Evolutionary conservation across 2,888 invertebrate genomes (phyloP).

Genomic region (Autographa pulchrina): DNA sequence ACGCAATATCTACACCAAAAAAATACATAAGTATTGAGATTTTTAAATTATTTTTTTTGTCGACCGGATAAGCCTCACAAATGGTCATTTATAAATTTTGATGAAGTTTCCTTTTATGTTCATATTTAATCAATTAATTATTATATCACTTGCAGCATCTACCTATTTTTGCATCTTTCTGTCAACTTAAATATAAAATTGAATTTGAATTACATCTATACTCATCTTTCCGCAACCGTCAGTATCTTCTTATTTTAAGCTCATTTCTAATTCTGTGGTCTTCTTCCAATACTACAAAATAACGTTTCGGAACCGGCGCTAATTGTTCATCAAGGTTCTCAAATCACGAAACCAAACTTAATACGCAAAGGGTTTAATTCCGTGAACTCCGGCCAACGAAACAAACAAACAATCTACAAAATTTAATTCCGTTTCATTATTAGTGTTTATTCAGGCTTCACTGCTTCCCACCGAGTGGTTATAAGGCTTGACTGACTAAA

Average conservation of each 20-base stretch:
- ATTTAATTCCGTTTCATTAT: conserved; percentile 66
- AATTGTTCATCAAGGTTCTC: conserved; percentile 57
- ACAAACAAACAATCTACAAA: conserved; percentile 65
- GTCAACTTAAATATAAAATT: no score
- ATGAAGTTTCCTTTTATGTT: no score
- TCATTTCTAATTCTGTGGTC: not conserved
- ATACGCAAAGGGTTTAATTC: conserved; percentile 60
- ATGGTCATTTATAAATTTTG: no score
- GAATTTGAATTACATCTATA: no score
- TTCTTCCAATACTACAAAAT: conserved; percentile 5
- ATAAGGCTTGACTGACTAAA: conserved; percentile 42
- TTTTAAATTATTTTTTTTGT: no score
- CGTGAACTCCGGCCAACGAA: conserved; percentile 49
- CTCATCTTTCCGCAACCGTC: no score
- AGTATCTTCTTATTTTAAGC: not conserved
- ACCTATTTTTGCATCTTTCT: no score
- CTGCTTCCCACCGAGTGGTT: conserved; percentile 39
- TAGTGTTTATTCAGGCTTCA: conserved; percentile 61
- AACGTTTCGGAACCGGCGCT: conserved; percentile 3
- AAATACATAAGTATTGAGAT: no score
- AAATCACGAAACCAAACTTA: conserved; percentile 55
- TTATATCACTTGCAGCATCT: no score
- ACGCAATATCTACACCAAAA: no score
- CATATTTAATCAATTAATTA: no score
- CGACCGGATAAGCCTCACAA: no score